Evolutionary conservation across 53 echinoderm and acorn worm genomes (phyloP).

Genomic region (Arbacia lixula): DNA sequence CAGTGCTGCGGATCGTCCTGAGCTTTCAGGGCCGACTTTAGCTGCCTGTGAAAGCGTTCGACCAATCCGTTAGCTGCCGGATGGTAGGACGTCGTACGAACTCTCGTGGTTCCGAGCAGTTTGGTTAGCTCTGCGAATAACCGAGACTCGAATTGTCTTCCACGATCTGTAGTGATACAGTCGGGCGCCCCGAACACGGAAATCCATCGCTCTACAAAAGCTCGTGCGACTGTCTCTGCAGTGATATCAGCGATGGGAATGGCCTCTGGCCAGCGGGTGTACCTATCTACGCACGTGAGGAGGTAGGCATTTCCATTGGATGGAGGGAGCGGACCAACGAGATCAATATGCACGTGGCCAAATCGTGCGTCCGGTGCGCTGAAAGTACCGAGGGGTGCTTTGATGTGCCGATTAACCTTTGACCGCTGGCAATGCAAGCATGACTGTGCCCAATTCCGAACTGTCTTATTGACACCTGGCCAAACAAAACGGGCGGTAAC

Average conservation of each 20-base stretch:
- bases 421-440: constrained; percentile 70
- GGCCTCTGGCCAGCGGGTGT: too few relatives aligned
- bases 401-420: constrained; percentile 64
- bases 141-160: constrained; percentile 70
- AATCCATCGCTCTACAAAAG: constrained; percentile 60
- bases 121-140: constrained; percentile 22
- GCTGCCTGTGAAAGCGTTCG: constrained; percentile 63
- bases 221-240: constrained; percentile 67
- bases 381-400: constrained; percentile 56
- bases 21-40: constrained; percentile 63
- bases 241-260: constrained; percentile 66
- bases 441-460: constrained; percentile 61
- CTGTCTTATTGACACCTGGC: constrained; percentile 57
- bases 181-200: constrained; percentile 54
- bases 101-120: constrained; percentile 48
- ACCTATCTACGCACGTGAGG: too few relatives aligned
- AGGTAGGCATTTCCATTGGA: too few relatives aligned
- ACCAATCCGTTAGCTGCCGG: constrained; percentile 60
- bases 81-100: constrained; percentile 69
- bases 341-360: constrained; percentile 66
- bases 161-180: constrained; percentile 66
- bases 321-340: too few relatives aligned
- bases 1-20: constrained; percentile 41
- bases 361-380: constrained; percentile 54
- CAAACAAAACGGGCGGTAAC: too few relatives aligned